Conservation (phyloP, 2,888 invertebrate species). For the Phlogophora meticulosa region DNA sequence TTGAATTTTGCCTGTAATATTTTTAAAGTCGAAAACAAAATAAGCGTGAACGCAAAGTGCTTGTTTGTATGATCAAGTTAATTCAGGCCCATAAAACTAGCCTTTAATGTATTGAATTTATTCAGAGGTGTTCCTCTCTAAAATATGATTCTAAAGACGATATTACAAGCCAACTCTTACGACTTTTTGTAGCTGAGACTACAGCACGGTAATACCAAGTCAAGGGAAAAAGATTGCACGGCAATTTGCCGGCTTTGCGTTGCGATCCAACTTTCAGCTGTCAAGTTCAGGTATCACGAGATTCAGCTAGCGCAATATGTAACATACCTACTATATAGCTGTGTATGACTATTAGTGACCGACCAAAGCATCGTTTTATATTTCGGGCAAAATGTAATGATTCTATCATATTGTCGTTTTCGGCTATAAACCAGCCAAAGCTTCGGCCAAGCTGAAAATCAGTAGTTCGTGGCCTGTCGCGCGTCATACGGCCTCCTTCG, state of each 20-base stretch:
- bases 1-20: too few relatives aligned
- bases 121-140: not conserved
- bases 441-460: too few relatives aligned
- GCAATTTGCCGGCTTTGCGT: not conserved
- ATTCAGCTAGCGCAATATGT: not conserved
- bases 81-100: not conserved
- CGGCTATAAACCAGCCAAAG: too few relatives aligned
- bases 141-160: not conserved
- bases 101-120: not conserved
- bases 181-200: not conserved
- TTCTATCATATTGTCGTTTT: too few relatives aligned
- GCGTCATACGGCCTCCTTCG: too few relatives aligned
- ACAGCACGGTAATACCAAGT: too few relatives aligned
- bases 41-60: too few relatives aligned
- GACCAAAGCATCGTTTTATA: too few relatives aligned
- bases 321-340: not conserved
- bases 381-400: too few relatives aligned
- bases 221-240: not conserved
- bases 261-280: constrained; percentile 6
- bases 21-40: too few relatives aligned
- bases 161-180: not conserved
- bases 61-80: not conserved
- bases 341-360: too few relatives aligned
- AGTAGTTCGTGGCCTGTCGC: too few relatives aligned
- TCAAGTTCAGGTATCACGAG: not conserved